phyloP scores from a whole-genome alignment of 2,797 vertebrate species.

The Parauchenoglanis ngamensis region DNA sequence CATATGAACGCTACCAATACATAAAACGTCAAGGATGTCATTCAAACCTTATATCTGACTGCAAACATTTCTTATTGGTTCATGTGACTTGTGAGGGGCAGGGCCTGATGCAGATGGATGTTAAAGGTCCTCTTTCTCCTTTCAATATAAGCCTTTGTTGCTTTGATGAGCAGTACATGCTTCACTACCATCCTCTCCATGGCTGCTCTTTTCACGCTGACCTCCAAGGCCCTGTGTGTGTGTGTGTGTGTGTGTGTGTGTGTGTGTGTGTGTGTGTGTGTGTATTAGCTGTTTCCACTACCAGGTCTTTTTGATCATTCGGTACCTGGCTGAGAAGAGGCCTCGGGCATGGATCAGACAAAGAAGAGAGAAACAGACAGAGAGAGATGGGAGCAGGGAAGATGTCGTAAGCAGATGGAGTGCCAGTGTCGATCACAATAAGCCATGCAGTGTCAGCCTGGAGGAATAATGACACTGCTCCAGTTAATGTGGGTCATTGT shows the following conservation, averaged over 20 bases:
- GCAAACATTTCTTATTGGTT: not conserved
- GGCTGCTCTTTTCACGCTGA: constrained; percentile 53
- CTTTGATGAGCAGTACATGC: constrained; percentile 59
- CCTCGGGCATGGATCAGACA: constrained; percentile 45
- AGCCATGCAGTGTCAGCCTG: constrained; percentile 59
- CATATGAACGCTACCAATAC: not conserved
- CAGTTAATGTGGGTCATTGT: constrained; percentile 56
- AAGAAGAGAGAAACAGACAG: constrained; percentile 4
- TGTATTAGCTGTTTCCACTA: not conserved
- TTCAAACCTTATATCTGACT: not conserved
- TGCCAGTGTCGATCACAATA: constrained; percentile 67
- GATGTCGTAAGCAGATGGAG: constrained; percentile 69
- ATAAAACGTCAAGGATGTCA: not conserved
- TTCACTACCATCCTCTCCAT: constrained; percentile 45
- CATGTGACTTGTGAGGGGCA: not conserved
- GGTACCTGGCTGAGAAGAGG: constrained; percentile 38
- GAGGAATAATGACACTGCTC: constrained; percentile 50
- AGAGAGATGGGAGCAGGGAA: constrained; percentile 29
- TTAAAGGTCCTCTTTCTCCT: constrained; percentile 23
- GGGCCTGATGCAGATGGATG: not conserved
- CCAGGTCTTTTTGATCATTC: constrained; percentile 38
- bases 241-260: constrained; percentile 5
- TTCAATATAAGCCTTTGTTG: constrained; percentile 53
- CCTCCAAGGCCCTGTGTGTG: constrained; percentile 28
- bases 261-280: constrained; percentile 10